Base-by-base conservation (phyloP, 2,113 vertebrate genomes). In the Ptilonorhynchus violaceus region DNA sequence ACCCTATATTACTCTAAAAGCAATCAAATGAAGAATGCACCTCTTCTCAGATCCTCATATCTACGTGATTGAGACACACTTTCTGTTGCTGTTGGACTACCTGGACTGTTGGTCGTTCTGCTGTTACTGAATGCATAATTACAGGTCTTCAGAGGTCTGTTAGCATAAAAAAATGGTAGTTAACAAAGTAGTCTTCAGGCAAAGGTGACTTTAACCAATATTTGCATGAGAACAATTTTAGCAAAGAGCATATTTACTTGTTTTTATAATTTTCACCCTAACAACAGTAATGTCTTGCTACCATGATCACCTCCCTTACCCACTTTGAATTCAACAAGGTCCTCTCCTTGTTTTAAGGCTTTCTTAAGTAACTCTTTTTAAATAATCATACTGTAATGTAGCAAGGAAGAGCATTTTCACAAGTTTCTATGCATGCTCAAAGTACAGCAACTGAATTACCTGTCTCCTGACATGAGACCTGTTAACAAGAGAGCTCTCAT, bases 1-100 rank as follows among this genome's bases (percentile, higher is more conserved):
- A 70, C 3, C 4, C 42, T 53, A 1, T 7, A 44, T 39, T 37
- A 75, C 25, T 37, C 28, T 50, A 52, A 49, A 78, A 69, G 17
- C n/a, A 87, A 73, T 11, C 20, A 52, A 87, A 6, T 7, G 9
- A 87, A 64, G 53, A 63, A 73, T 16, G 7, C 10, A 50, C 6
- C 42, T 44, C 47, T 72, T 44, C 66, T 67, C 41, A 88, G 79
- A 59, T 31, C 42, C 59, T 74, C 6, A 0, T 28, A 66, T 17
- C 22, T 35, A 33, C 3, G 8, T 52, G 10, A 58, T 0, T 15
- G 39, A 82, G 56, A 42, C 9, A 20, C 0, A 1, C 4, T 46
- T 83, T 77, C 47, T 74, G 41, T 50, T 0, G 0, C 41, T 56
- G 22, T 15, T 56, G 59, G 30, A 49, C 49, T 42, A 30, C 13